A percentile compares a stretch with the other conserved stretches of the same genome.
Evolutionary conservation across 2,797 vertebrate genomes (phyloP).

Genomic region (Molossus molossus): DNA sequence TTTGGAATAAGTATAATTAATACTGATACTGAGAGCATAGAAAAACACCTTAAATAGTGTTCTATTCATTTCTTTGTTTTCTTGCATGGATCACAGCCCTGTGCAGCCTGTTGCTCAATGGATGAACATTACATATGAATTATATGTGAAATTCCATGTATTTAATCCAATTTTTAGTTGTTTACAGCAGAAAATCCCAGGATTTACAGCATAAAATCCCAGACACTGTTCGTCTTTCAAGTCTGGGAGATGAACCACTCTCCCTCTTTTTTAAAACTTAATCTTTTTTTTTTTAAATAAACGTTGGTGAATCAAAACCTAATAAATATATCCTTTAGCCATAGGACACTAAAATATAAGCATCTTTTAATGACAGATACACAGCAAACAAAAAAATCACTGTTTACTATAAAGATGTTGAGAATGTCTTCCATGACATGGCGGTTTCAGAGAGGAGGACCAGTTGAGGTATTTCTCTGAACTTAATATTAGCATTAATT

Average conservation of each 20-base stretch:
- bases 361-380: background rate
- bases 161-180: background rate
- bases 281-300: conserved; percentile 16
- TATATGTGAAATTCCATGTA: background rate
- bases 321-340: background rate
- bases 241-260: background rate
- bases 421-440: background rate
- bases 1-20: background rate
- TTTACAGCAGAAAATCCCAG: background rate
- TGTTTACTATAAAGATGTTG: background rate
- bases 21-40: background rate
- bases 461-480: background rate
- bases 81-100: background rate
- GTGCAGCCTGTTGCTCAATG: background rate
- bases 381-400: background rate
- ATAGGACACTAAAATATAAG: background rate
- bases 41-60: background rate
- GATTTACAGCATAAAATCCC: background rate
- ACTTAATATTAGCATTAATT: background rate
- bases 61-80: conserved; percentile 27
- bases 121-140: background rate
- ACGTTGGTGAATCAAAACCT: background rate
- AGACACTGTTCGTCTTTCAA: background rate
- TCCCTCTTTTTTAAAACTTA: background rate
- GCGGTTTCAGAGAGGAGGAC: background rate